Evolutionary conservation across 2,888 invertebrate species (phyloP), one percentile per base, ranked within the genome.

Genomic region (Linyphia triangularis): DNA sequence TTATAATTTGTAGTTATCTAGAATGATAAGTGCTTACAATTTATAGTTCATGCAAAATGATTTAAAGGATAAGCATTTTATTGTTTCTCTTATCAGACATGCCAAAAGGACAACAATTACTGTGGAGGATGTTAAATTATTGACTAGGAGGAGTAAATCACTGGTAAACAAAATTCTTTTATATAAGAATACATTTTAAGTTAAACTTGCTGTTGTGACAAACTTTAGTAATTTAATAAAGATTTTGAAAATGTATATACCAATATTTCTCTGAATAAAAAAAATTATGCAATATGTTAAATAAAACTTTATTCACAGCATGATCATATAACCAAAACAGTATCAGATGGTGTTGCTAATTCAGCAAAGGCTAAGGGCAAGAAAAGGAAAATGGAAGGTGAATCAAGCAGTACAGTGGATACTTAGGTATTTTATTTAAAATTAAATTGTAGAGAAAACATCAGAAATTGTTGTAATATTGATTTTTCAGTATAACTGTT

Each of bases 51-150:
- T 10, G 0, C 13, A 40, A 40, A 40, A 10, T 40, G 7, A 10
- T 40, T 1, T 10, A 10, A 40, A 7, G 13, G 13, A 40, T 10
- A 40, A 10, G 40, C 13, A 10, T 10, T 40, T 19, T 19, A 26
- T 61, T 2, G 10, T 2, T 19, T 73, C 40, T 37, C 37, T 22
- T 30, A 33, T 22, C 43, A 84, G 84, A n/a, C 84, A 84, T 57
- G 84, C 84, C 22, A 84, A 84, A 75, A 75, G 84, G 57, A 67
- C 84, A 19, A 77, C 75, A 22, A 24, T 84, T 22, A 84, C 51
- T 57, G 19, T 33, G 13, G 84, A 84, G 22, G 84, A 84, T 57
- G 67, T 84, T 9, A 84, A 84, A 37, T 19, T 84, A 43, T 13
- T 84, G 22, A 67, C 24, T 2, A 65, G 84, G 24, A 65, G 75